Conservation (phyloP, 2,797 vertebrate genomes). For the Lutjanus argentimaculatus region DNA sequence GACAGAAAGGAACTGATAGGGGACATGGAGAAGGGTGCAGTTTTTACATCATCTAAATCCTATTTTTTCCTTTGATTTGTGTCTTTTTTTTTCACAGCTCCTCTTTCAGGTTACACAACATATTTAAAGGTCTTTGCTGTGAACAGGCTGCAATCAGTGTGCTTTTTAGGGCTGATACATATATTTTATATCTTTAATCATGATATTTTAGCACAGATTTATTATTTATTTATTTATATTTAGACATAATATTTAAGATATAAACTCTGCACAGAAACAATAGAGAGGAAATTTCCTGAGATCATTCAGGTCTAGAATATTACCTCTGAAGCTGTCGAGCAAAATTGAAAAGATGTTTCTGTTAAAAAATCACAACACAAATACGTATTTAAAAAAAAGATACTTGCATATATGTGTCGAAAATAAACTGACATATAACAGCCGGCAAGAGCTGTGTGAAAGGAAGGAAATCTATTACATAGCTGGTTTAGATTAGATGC, state of each 20-base stretch:
- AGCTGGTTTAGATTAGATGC: no score
- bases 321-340: not conserved
- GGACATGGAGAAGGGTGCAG: not conserved
- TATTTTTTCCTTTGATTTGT: not conserved
- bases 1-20: conserved; percentile 15
- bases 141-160: accelerated
- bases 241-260: not conserved
- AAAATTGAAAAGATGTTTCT: not conserved
- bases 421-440: not conserved
- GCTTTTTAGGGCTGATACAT: not conserved
- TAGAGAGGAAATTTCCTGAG: not conserved
- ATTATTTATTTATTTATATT: not conserved
- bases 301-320: not conserved
- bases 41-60: conserved; percentile 10
- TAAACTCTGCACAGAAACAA: not conserved
- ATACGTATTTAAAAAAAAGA: no score
- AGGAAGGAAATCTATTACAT: not conserved
- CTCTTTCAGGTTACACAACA: not conserved
- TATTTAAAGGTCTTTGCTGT: not conserved
- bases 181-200: not conserved
- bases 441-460: not conserved
- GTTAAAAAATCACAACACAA: not conserved
- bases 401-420: not conserved
- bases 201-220: not conserved
- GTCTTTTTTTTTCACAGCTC: conserved; percentile 1